phyloP scores from a whole-genome alignment of 1,140 invertebrate species.

The Caenorhabditis brenneri region DNA sequence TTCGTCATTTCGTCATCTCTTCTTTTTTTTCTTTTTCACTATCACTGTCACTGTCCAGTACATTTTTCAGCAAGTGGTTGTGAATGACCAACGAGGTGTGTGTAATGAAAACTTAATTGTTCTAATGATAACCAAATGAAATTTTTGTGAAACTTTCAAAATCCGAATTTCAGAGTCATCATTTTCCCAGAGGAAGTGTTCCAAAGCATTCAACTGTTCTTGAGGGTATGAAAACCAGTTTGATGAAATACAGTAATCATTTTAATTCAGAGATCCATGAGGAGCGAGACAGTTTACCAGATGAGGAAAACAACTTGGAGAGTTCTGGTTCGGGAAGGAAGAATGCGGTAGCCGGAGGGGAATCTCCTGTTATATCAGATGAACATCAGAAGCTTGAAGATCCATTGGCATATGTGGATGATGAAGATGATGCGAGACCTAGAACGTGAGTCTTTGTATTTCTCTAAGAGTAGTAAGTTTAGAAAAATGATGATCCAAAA shows the following conservation, averaged over 20 bases:
- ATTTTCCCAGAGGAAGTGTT: neutral
- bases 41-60: neutral
- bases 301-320: neutral
- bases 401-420: neutral
- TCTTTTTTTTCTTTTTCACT: neutral
- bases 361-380: neutral
- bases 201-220: neutral
- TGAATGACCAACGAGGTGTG: constrained; percentile 13
- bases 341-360: neutral
- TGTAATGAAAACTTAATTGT: neutral
- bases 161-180: neutral
- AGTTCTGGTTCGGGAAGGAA: neutral
- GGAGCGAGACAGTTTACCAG: neutral
- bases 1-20: neutral
- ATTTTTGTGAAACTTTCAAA: neutral
- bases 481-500: too few species aligned
- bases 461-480: neutral
- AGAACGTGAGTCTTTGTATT: neutral
- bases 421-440: neutral
- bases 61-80: neutral
- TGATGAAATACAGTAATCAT: neutral
- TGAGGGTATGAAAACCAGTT: neutral
- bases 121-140: neutral
- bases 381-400: neutral
- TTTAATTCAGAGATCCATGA: neutral